These are phyloP conservation scores for Aurelia coerulea DNA, from an alignment of 30 jellyfish, hydroid and myxozoan species.

Conservation along the genomic window DNA sequence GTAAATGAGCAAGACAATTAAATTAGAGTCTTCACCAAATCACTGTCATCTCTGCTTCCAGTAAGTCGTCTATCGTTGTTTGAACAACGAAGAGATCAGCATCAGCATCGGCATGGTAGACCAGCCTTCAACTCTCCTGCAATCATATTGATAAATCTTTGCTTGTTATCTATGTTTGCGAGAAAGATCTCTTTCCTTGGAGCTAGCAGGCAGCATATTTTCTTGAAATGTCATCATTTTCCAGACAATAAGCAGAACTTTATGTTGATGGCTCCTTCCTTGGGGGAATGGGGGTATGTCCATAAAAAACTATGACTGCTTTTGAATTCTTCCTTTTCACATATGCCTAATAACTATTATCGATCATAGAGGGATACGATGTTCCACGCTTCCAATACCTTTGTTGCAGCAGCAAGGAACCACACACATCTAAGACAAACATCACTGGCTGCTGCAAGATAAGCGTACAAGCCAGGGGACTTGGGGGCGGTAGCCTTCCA, in stretches of 20 bases:
- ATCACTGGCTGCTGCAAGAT: neutral
- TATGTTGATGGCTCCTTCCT: slow-evolving; percentile 44
- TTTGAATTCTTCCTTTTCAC: slow-evolving; percentile 32
- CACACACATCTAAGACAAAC: neutral
- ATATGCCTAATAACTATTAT: slow-evolving; percentile 31
- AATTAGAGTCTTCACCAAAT: slow-evolving; percentile 67
- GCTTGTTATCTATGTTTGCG: slow-evolving; percentile 47
- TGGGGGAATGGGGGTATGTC: slow-evolving; percentile 34
- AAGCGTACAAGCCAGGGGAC: no score
- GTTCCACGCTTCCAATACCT: slow-evolving; percentile 52
- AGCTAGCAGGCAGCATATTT: slow-evolving; percentile 15
- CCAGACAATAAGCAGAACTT: slow-evolving; percentile 22
- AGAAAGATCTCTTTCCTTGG: slow-evolving; percentile 41
- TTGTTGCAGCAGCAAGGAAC: slow-evolving; percentile 27
- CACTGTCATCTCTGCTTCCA: slow-evolving; percentile 40
- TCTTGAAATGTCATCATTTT: slow-evolving; percentile 15
- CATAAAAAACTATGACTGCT: slow-evolving; percentile 52
- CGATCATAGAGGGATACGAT: slow-evolving; percentile 36
- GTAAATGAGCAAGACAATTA: slow-evolving; percentile 32
- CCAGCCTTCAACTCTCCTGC: slow-evolving; percentile 23
- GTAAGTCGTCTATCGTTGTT: slow-evolving; percentile 38
- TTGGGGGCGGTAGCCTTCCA: no score
- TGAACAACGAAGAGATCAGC: slow-evolving; percentile 71
- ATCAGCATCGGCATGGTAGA: slow-evolving; percentile 41
- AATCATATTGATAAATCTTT: slow-evolving; percentile 41